Evolutionary conservation across 2,888 invertebrate genomes (phyloP).

Genomic region (Eupithecia centaureata): DNA sequence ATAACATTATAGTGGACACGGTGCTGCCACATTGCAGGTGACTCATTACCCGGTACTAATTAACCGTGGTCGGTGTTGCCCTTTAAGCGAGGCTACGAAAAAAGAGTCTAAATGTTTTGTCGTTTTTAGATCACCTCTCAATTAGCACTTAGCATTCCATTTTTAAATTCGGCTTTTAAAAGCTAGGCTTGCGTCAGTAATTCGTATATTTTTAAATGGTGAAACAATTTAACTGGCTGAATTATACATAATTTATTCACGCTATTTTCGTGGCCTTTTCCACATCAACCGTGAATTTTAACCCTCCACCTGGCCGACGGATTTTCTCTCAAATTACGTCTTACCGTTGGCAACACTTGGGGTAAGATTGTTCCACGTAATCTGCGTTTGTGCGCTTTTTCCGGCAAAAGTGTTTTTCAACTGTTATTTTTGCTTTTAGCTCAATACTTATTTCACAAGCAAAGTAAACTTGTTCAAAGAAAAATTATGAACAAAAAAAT

Average conservation of each 20-base stretch:
- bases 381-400: background rate
- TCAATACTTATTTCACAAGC: too few relatives aligned
- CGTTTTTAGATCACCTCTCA: background rate
- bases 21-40: slow-evolving; percentile 43
- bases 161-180: background rate
- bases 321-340: slow-evolving; percentile 28
- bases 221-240: background rate
- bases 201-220: background rate
- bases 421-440: background rate
- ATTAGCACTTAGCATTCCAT: background rate
- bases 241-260: background rate
- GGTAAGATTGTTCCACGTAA: slow-evolving; percentile 1
- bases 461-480: too few relatives aligned
- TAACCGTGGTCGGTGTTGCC: slow-evolving; percentile 44
- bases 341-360: slow-evolving; percentile 20
- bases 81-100: slow-evolving; percentile 31
- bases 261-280: slow-evolving; percentile 12
- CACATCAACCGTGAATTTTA: slow-evolving; percentile 16
- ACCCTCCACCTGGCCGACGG: slow-evolving; percentile 19
- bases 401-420: background rate
- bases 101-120: background rate
- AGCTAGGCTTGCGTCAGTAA: background rate
- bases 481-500: too few relatives aligned
- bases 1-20: slow-evolving; percentile 32
- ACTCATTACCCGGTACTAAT: slow-evolving; percentile 50